A percentile compares a stretch with the other conserved stretches of the same genome.
These are phyloP conservation scores for Geotrypetes seraphini DNA, from an alignment of 2,797 vertebrate species.

Conservation along the genomic window DNA sequence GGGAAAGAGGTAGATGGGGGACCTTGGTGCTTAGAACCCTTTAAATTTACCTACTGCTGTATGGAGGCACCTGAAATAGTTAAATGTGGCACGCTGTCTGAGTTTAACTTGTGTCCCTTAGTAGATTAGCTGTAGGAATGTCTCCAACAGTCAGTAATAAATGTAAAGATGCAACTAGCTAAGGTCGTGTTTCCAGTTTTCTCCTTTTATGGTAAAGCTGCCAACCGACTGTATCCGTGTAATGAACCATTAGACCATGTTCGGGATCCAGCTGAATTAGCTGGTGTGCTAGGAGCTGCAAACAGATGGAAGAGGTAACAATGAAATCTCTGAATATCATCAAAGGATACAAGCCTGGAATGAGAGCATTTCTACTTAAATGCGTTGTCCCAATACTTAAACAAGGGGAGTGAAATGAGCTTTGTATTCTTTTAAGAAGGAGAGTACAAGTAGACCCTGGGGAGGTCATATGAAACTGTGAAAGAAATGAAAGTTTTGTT, in stretches of 20 bases:
- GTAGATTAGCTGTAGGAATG: conserved; percentile 9
- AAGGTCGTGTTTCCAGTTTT: conserved; percentile 13
- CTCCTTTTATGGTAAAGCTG: conserved; percentile 61
- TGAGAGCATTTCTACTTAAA: too few relatives aligned
- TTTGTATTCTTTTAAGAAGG: not conserved
- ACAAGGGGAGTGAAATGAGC: not conserved
- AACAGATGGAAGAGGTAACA: conserved; percentile 6
- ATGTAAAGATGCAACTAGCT: conserved; percentile 26
- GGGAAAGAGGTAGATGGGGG: not conserved
- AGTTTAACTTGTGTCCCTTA: conserved; percentile 13
- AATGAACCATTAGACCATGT: conserved; percentile 36
- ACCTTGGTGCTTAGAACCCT: conserved; percentile 1
- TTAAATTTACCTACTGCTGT: conserved; percentile 6
- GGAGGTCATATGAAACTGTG: not conserved
- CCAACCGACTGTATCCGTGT: conserved; percentile 24
- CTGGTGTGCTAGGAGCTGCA: conserved; percentile 22
- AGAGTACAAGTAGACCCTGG: not conserved
- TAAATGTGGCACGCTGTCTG: conserved; percentile 10
- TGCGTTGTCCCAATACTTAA: too few relatives aligned
- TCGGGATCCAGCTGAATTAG: conserved; percentile 39
- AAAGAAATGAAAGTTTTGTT: not conserved
- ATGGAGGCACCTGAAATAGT: not conserved
- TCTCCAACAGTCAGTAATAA: conserved; percentile 21
- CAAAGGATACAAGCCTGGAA: not conserved
- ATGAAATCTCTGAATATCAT: conserved; percentile 3